Percentiles rank a stretch among this genome's conserved stretches.
Evolutionary conservation across 1,140 invertebrate genomes (phyloP).

Genomic region (Achatina immaculata): DNA sequence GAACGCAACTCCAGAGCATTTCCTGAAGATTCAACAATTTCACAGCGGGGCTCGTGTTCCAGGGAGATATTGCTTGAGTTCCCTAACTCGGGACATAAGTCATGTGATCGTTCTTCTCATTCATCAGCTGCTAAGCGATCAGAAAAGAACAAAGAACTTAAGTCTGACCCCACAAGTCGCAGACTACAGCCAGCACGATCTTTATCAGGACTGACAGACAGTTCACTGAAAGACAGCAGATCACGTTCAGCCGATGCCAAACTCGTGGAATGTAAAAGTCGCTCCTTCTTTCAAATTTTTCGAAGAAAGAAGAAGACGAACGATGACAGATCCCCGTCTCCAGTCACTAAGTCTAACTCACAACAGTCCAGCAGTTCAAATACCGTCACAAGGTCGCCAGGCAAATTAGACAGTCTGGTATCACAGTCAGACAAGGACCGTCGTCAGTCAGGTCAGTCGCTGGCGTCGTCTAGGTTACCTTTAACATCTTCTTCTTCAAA

Average conservation of each 20-base stretch:
- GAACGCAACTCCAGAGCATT: not conserved
- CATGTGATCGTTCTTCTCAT: not conserved
- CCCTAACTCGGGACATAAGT: too few species aligned
- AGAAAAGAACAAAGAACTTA: not conserved
- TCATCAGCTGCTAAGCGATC: not conserved
- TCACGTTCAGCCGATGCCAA: not conserved
- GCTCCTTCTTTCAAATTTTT: constrained; percentile 10
- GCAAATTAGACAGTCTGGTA: not conserved
- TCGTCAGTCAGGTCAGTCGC: not conserved
- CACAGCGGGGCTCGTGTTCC: not conserved
- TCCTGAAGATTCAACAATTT: not conserved
- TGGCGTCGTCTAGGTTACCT: not conserved
- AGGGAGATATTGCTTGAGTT: not conserved
- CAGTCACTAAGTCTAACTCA: not conserved
- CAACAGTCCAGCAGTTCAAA: not conserved
- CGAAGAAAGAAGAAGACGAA: constrained; percentile 5
- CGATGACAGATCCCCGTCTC: constrained; percentile 10
- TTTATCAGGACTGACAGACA: not conserved
- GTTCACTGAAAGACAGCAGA: not conserved
- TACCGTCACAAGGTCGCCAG: not conserved
- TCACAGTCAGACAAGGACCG: not conserved
- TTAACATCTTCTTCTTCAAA: not conserved
- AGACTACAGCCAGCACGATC: not conserved
- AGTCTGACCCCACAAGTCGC: not conserved
- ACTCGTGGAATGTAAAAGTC: not conserved